Evolutionary conservation across 2,888 invertebrate genomes (phyloP).

Genomic region (Lithophane leautieri): DNA sequence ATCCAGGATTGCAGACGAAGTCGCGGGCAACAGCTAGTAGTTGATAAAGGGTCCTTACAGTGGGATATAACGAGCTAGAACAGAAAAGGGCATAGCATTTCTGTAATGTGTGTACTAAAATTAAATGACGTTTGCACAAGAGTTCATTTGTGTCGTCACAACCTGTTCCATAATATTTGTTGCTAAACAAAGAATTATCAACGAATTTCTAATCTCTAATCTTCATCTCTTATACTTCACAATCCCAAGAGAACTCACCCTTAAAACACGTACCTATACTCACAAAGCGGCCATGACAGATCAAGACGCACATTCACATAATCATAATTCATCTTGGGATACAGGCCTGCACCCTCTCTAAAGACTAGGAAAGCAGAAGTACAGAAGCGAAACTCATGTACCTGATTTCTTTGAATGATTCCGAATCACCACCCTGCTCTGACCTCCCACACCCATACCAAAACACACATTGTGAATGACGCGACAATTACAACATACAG

Average conservation of each 20-base stretch:
- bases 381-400: slow-evolving; percentile 21
- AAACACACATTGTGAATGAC: background rate
- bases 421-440: background rate
- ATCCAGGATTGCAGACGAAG: no score
- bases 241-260: slow-evolving; percentile 12
- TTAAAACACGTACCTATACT: slow-evolving; percentile 25
- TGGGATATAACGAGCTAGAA: no score
- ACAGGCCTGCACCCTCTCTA: slow-evolving; percentile 21
- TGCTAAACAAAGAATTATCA: slow-evolving; percentile 12
- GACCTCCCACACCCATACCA: background rate
- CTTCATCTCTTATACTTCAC: no score
- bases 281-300: slow-evolving; percentile 45
- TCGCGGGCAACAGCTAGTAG: no score
- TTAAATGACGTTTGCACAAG: background rate
- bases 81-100: no score
- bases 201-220: slow-evolving; percentile 8
- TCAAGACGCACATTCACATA: slow-evolving; percentile 55
- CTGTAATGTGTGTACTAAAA: background rate
- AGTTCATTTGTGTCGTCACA: background rate
- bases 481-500: background rate
- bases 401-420: no score
- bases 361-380: slow-evolving; percentile 14
- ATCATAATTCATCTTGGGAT: slow-evolving; percentile 61
- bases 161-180: background rate
- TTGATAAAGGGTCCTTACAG: no score